Conservation (phyloP, 2,113 vertebrate genomes). For the Jaculus jaculus region DNA sequence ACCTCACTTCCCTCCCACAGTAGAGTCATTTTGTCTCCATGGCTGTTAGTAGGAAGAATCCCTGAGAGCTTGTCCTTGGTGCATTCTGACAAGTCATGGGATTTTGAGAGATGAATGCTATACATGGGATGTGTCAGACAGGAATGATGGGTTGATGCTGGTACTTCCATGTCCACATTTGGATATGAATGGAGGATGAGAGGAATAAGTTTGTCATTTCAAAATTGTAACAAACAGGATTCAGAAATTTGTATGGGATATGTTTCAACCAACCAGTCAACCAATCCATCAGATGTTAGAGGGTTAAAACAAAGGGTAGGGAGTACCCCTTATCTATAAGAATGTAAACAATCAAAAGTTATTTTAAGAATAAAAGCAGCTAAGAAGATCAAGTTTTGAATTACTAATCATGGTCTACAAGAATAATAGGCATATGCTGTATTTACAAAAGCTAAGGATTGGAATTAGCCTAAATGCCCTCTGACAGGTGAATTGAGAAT, state of each 20-base stretch:
- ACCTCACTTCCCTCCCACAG: neutral
- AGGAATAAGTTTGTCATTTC: neutral
- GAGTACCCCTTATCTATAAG: neutral
- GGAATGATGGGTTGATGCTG: neutral
- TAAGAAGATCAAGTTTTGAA: neutral
- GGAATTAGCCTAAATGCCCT: too few relatives aligned
- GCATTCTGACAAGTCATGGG: neutral
- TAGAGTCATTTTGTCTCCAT: neutral
- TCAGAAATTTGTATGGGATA: neutral
- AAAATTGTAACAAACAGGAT: neutral
- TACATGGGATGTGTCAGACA: neutral
- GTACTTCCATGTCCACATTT: neutral
- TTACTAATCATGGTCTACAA: neutral
- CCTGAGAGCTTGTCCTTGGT: neutral
- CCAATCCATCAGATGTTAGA: neutral
- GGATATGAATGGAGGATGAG: neutral
- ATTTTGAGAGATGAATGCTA: neutral
- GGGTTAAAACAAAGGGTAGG: neutral
- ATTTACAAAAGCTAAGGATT: too few relatives aligned
- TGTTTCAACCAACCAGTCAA: neutral
- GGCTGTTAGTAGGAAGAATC: neutral
- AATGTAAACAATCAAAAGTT: neutral
- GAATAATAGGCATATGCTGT: neutral
- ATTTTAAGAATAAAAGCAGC: neutral
- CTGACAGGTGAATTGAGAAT: too few relatives aligned